A percentile compares a stretch with the other conserved stretches of the same genome.
These are phyloP conservation scores for Monopterus albus DNA, from an alignment of 2,113 vertebrate genomes.

Conservation along the genomic window DNA sequence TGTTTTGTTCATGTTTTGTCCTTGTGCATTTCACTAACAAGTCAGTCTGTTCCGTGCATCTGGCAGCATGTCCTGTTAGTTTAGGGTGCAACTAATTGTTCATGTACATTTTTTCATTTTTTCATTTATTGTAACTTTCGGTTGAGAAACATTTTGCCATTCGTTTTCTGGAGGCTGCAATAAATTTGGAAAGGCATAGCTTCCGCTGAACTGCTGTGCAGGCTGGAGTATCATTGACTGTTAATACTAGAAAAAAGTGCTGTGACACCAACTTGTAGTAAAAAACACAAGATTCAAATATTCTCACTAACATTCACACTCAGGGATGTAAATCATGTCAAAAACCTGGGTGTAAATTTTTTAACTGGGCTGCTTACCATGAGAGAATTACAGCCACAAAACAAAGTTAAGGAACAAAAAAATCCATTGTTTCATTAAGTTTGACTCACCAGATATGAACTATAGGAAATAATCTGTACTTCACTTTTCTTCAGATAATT, in stretches of 20 bases:
- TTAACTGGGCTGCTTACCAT: too few species aligned
- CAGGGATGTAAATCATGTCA: background rate
- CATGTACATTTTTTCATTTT: slow-evolving; percentile 51
- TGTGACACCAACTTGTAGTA: background rate
- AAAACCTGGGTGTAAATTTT: too few species aligned
- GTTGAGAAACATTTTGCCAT: background rate
- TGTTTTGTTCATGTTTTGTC: slow-evolving; percentile 31
- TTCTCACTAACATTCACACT: too few species aligned
- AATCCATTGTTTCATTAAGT: too few species aligned
- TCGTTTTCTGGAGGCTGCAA: background rate
- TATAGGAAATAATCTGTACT: too few species aligned
- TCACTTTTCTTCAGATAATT: too few species aligned
- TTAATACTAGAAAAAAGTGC: background rate
- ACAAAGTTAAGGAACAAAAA: too few species aligned
- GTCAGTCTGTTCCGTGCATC: slow-evolving; percentile 35
- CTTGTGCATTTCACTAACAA: slow-evolving; percentile 31
- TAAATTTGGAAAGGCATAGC: slow-evolving; percentile 2
- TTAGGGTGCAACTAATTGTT: slow-evolving; percentile 45
- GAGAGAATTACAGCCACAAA: too few species aligned
- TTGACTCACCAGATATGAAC: too few species aligned
- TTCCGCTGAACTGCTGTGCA: too few species aligned
- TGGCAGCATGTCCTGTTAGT: slow-evolving; percentile 34
- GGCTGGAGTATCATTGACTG: background rate
- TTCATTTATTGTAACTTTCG: slow-evolving; percentile 9
- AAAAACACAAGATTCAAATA: too few species aligned